Base-by-base conservation (phyloP, 2,113 vertebrate genomes). In the Orycteropus afer region DNA sequence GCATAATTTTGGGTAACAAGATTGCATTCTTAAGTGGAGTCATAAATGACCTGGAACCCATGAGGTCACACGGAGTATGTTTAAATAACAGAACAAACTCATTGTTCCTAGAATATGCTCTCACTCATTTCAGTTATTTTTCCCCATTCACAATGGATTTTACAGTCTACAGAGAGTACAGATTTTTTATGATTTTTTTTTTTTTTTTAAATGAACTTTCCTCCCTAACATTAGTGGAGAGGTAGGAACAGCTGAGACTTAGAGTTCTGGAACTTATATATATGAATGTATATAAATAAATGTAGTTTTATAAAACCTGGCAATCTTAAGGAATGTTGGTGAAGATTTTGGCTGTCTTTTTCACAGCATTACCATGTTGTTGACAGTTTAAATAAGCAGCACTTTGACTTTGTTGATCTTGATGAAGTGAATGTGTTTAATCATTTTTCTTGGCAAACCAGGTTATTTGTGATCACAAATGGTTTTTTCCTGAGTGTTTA, bases 401-500 rank as follows among this genome's bases (percentile, higher is more conserved):
- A 69, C 18, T 96, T 91, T 97, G 95, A 69, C 20, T 96, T 90
- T 97, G 95, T 96, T 98, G 97, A 94, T 96, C 92, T 95, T 89
- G 93, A 51, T 40, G 0, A 78, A 94, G 83, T 78, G 73, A 91
- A 94, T 93, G 80, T 78, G 77, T 78, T 95, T 96, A 82, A 88
- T 95, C 97, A 95, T 95, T 97, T 95, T n/a, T 96, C 96, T 97
- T 97, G 97, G 95, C 96, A 96, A 91, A 85, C 86, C 91, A 93
- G 73, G n/a, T 10, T 97, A 32, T 98, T 98, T 89, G 98, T 96
- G 65, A 45, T 91, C 90, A 93, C 87, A 97, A 94, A 79, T 90
- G 93, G 93, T 96, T 95, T 89, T 97, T 40, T 96, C 97, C 92
- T 95, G 79, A 83, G 69, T 98, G 89, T 97, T 98, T 95, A 90